Evolutionary conservation across 2,797 vertebrate genomes (phyloP), one percentile per base, ranked within the genome.

Genomic region (Gymnothorax reevesii): DNA sequence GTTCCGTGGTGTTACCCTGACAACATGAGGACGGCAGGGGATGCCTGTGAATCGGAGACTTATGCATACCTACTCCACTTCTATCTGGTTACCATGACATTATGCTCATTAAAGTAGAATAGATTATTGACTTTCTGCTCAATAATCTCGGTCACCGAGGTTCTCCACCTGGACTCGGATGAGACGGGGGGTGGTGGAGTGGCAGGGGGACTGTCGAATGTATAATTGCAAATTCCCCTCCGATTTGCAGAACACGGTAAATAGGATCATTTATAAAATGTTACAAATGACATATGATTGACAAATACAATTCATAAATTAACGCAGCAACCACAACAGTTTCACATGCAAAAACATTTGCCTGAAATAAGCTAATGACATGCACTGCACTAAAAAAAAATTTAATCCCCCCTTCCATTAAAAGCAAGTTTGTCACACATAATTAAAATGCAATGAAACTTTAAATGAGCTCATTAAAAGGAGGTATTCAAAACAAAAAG

Each of bases 31-130:
- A 42, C 33, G 2, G 33, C 22, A 25, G 84, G 69, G 42, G 69
- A 52, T 8, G 57, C 42, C 87, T 95, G 94, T 89, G 93, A 88
- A 88, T 59, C 22, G 25, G 66, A 27, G 91, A 90, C 88, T 93
- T 94, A 92, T 90, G 88, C 88, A 93, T 93, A 88, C 94, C 94
- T 95, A 96, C 96, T 97, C 95, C 94, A 96, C 95, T 96, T 96
- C 94, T 94, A 94, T 96, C 96, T 96, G 91, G 94, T 97, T 96
- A 96, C 93, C 88, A 92, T 94, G 95, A 97, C 96, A 96, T 95
- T 94, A 89, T 93, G 95, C 95, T 94, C 94, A 96, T 95, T 96
- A 95, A 96, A 96, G n/a, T 90, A 95, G 95, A 97, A 97, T 95
- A 96, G 95, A 95, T 95, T 95, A 95, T 97, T 89, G 96, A 96